Percentiles rank a stretch among this genome's conserved stretches.
Evolutionary conservation across 2,888 invertebrate species (phyloP).

Genomic region (Cybosia mesomella): DNA sequence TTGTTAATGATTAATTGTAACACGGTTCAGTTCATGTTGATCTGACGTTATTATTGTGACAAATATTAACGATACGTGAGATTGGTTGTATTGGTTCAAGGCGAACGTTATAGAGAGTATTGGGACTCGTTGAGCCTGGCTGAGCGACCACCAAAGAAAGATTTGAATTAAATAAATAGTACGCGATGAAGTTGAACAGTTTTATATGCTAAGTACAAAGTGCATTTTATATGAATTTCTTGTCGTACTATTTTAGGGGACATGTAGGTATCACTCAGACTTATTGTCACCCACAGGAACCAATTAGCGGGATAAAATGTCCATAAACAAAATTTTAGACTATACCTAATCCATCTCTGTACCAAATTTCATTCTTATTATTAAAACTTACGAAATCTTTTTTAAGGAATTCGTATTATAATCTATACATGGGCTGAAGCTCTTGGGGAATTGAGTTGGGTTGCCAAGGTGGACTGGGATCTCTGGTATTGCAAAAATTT

Average conservation of each 20-base stretch:
- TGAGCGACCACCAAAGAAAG: neutral
- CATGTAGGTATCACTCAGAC: no score
- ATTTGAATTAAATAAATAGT: constrained; percentile 2
- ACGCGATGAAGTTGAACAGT: neutral
- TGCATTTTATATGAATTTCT: neutral
- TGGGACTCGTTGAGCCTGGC: neutral
- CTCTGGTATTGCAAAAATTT: neutral
- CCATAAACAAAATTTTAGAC: no score
- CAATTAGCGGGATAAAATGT: no score
- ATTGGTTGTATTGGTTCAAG: constrained; percentile 41
- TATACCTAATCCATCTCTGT: no score
- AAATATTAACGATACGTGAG: constrained; percentile 48
- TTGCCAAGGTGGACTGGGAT: neutral
- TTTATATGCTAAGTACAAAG: neutral
- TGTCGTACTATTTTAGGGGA: neutral
- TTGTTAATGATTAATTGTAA: constrained; percentile 62
- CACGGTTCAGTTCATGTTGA: constrained; percentile 51
- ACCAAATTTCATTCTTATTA: no score
- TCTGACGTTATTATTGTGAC: constrained; percentile 52
- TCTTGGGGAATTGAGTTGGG: neutral
- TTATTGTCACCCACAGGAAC: no score
- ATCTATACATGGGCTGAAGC: no score
- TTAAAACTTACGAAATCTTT: no score
- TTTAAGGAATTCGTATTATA: no score
- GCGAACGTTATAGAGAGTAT: constrained; percentile 19